phyloP scores from a whole-genome alignment of 2,797 vertebrate species.

The Parauchenoglanis ngamensis region DNA sequence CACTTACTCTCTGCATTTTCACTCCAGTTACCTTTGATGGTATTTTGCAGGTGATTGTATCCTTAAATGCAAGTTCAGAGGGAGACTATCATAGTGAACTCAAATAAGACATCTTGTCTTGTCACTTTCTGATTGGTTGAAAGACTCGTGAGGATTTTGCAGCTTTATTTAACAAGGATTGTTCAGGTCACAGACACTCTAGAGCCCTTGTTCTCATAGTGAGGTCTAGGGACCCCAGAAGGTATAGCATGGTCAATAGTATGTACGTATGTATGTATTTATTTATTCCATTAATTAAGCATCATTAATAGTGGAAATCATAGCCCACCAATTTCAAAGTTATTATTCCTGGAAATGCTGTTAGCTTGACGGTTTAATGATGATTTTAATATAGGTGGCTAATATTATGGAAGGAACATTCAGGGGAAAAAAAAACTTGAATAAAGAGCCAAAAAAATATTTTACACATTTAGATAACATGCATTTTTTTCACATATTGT shows the following conservation, averaged over 20 bases:
- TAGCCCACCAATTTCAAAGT: not conserved
- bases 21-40: slow-evolving; percentile 23
- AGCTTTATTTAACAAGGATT: not conserved
- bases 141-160: not conserved
- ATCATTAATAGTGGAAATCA: not conserved
- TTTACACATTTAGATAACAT: not conserved
- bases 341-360: not conserved
- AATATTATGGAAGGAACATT: not conserved
- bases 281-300: not conserved
- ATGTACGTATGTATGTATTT: not conserved
- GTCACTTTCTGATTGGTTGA: slow-evolving; percentile 13
- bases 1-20: slow-evolving; percentile 37
- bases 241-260: not conserved
- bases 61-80: slow-evolving; percentile 43
- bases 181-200: not conserved
- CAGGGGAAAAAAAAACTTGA: not conserved
- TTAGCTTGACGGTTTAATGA: not conserved
- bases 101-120: slow-evolving; percentile 16
- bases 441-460: not conserved
- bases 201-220: not conserved
- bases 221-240: not conserved
- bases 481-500: not conserved
- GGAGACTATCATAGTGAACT: not conserved
- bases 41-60: slow-evolving; percentile 31
- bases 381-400: not conserved